phyloP scores from a whole-genome alignment of 1,140 invertebrate genomes.

The Thaumetopoea pityocampa region DNA sequence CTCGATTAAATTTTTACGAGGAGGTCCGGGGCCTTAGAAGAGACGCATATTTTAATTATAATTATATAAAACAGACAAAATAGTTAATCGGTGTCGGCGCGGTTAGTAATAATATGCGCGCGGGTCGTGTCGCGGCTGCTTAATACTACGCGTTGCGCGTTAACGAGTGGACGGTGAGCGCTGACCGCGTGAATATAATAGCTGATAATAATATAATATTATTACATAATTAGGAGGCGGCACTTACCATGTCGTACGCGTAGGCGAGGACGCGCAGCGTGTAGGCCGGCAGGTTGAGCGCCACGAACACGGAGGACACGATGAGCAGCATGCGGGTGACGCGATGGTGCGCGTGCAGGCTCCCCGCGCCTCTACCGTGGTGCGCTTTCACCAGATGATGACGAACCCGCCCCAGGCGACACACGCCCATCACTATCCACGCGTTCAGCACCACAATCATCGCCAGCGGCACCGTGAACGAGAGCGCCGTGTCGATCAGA shows the following conservation, averaged over 20 bases:
- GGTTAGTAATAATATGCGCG: no score
- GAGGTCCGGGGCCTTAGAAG: no score
- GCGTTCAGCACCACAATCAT: constrained; percentile 84
- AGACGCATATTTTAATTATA: no score
- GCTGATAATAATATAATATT: no score
- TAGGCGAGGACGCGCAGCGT: constrained; percentile 79
- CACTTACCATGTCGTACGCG: constrained; percentile 56
- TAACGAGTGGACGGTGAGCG: no score
- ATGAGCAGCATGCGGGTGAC: constrained; percentile 89
- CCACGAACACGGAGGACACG: constrained; percentile 87
- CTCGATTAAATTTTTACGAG: no score
- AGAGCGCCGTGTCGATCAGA: constrained; percentile 81
- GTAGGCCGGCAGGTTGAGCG: constrained; percentile 86
- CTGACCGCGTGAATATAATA: no score
- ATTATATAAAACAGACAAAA: no score
- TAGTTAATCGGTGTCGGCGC: no score
- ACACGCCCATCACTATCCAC: constrained; percentile 81
- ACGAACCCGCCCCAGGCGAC: constrained; percentile 44
- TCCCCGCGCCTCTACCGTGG: constrained; percentile 39
- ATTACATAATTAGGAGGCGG: no score
- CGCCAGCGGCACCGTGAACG: constrained; percentile 83
- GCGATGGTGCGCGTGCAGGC: constrained; percentile 77
- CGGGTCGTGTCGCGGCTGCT: no score
- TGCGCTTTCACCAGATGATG: constrained; percentile 43
- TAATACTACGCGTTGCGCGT: no score